Evolutionary conservation across 2,888 invertebrate genomes (phyloP).

Genomic region (Cheilosia scutellata): DNA sequence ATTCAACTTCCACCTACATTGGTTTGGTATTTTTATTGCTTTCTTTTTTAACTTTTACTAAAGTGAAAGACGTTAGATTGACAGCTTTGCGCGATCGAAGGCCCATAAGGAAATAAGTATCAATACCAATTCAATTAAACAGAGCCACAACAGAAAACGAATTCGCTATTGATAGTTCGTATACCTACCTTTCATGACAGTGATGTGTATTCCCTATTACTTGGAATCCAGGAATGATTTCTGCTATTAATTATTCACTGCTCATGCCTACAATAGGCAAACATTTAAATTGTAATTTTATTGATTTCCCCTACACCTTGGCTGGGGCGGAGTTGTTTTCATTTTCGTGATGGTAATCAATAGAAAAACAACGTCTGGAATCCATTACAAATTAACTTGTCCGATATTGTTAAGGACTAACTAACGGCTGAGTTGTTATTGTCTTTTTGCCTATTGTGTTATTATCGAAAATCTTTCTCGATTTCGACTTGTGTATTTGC

Average conservation of each 20-base stretch:
- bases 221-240: slow-evolving; percentile 55
- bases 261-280: slow-evolving; percentile 46
- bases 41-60: slow-evolving; percentile 46
- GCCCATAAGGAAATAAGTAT: slow-evolving; percentile 34
- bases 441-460: slow-evolving; percentile 7
- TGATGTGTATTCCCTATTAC: slow-evolving; percentile 41
- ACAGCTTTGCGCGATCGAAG: slow-evolving; percentile 43
- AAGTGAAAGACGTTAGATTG: slow-evolving; percentile 53
- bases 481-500: neutral
- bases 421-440: slow-evolving; percentile 17
- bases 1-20: slow-evolving; percentile 30
- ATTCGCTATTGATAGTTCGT: slow-evolving; percentile 4
- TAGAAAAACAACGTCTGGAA: slow-evolving; percentile 32
- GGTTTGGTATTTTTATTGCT: slow-evolving; percentile 20
- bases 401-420: neutral
- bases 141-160: slow-evolving; percentile 27
- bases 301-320: slow-evolving; percentile 55
- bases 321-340: neutral
- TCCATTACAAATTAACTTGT: slow-evolving; percentile 38
- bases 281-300: slow-evolving; percentile 76
- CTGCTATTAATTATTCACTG: slow-evolving; percentile 69
- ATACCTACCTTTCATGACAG: slow-evolving; percentile 5
- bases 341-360: slow-evolving; percentile 37
- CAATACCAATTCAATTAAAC: slow-evolving; percentile 62
- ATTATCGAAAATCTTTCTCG: neutral